Conservation (phyloP, 37 sponge, comb jelly and placozoan species). For the Haliclona indistincta region DNA sequence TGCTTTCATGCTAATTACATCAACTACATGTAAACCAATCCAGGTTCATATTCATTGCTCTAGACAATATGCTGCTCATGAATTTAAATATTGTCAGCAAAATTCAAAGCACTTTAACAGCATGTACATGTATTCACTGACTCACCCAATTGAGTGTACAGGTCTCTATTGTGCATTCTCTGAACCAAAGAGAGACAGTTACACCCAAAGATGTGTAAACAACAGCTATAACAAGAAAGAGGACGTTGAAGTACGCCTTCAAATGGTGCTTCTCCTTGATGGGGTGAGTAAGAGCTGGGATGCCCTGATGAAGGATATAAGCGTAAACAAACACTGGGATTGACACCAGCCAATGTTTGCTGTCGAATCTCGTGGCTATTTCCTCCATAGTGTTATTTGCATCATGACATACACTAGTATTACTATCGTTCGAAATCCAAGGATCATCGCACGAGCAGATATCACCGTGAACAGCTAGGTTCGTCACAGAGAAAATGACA, state of each 20-base stretch:
- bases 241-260: conserved; percentile 39
- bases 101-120: no score
- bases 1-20: no score
- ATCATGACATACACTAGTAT: background rate
- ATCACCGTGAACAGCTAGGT: background rate
- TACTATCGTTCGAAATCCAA: conserved; percentile 1
- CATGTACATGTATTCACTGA: no score
- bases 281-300: conserved; percentile 78
- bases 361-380: conserved; percentile 36
- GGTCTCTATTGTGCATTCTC: conserved; percentile 62
- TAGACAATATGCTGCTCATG: no score
- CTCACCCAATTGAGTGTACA: conserved; percentile 85
- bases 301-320: conserved; percentile 72
- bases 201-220: conserved; percentile 78
- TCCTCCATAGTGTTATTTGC: background rate
- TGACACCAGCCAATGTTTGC: conserved; percentile 66
- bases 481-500: conserved; percentile 34
- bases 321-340: conserved; percentile 86
- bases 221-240: conserved; percentile 42
- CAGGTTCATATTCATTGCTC: no score
- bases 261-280: conserved; percentile 63
- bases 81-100: no score
- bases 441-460: background rate
- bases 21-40: no score
- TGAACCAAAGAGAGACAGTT: conserved; percentile 73